Evolutionary conservation across 2,113 vertebrate species (phyloP), one percentile per base, ranked within the genome.

Genomic region (Ameiurus melas): DNA sequence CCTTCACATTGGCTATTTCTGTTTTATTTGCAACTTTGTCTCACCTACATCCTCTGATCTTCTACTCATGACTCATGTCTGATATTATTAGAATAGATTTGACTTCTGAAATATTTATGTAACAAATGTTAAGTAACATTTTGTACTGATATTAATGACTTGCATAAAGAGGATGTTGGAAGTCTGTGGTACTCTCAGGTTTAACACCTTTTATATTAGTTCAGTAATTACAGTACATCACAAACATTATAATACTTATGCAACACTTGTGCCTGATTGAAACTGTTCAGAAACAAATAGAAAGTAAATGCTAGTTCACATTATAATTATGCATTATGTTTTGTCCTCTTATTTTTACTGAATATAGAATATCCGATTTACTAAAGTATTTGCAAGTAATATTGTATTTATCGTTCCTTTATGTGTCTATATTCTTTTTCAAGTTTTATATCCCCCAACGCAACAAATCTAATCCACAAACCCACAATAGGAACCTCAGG

Each of bases 101-200:
- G 12, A 51, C 4, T 55, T 30, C 20, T 43, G 9, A 20, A 83
- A 19, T 51, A 66, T 64, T 55, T 66, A 85, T 7, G 43, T 47
- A 43, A 43, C 39, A 53, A n/a, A 83, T 68, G 19, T 43, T 6
- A 17, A 53, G 66, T 75, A 53, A 79, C 20, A 77, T n/a, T 36
- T 81, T 81, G 7, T 36, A 68, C 64, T 79, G 9, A 47, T 33
- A 57, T 43, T 12, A 58, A 12, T 17, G 57, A 78, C 58, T n/a
- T 68, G 19, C 58, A n/a, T 64, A 33, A 36, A 39, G n/a, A 39
- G 33, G 60, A 85, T 16, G 19, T 55, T 1, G 53, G 55, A 86
- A 60, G 43, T 71, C 25, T 78, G 30, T 7, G 20, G 47, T 88
- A 22, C 62, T 64, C 85, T 90, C 89, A 90, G 87, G 87, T 89